phyloP scores from a whole-genome alignment of 1,140 invertebrate genomes.

The Teleopsis dalmanni region DNA sequence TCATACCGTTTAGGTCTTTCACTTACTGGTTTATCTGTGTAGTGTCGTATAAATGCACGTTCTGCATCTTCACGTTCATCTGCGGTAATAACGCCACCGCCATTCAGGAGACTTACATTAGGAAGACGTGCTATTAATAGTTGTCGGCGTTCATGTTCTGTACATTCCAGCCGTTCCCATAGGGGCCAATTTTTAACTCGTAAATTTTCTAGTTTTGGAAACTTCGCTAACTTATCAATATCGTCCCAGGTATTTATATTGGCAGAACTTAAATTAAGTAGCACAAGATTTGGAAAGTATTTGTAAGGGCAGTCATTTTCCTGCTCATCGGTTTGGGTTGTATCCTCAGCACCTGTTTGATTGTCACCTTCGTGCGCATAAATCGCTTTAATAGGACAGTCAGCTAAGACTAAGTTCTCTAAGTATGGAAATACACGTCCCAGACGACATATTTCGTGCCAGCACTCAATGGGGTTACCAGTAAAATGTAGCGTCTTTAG shows the following conservation, averaged over 20 bases:
- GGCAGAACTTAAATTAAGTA: slow-evolving; percentile 76
- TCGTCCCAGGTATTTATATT: slow-evolving; percentile 78
- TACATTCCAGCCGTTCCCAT: slow-evolving; percentile 69
- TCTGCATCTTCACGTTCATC: slow-evolving; percentile 89
- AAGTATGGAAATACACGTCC: slow-evolving; percentile 77
- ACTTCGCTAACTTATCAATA: slow-evolving; percentile 72
- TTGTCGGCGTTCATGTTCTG: slow-evolving; percentile 78
- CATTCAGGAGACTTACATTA: slow-evolving; percentile 77
- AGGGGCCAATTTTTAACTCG: slow-evolving; percentile 65
- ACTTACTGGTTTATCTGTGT: slow-evolving; percentile 76
- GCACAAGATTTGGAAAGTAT: slow-evolving; percentile 56
- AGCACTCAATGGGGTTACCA: slow-evolving; percentile 72
- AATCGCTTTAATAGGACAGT: slow-evolving; percentile 57
- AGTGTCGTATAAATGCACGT: slow-evolving; percentile 83
- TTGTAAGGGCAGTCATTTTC: slow-evolving; percentile 46
- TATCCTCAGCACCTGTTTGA: slow-evolving; percentile 6
- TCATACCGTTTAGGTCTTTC: slow-evolving; percentile 73
- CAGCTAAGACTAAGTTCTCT: slow-evolving; percentile 74
- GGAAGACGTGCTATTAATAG: slow-evolving; percentile 80
- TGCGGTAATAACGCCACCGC: slow-evolving; percentile 71
- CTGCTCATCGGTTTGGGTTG: slow-evolving; percentile 16
- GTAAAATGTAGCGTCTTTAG: slow-evolving; percentile 73
- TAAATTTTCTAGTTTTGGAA: slow-evolving; percentile 73
- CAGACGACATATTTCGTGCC: slow-evolving; percentile 75
- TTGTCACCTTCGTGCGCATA: slow-evolving; percentile 13